A percentile compares a stretch with the other conserved stretches of the same genome.
These are phyloP conservation scores for Odontesthes bonariensis DNA, from an alignment of 2,113 vertebrate species.

Conservation along the genomic window DNA sequence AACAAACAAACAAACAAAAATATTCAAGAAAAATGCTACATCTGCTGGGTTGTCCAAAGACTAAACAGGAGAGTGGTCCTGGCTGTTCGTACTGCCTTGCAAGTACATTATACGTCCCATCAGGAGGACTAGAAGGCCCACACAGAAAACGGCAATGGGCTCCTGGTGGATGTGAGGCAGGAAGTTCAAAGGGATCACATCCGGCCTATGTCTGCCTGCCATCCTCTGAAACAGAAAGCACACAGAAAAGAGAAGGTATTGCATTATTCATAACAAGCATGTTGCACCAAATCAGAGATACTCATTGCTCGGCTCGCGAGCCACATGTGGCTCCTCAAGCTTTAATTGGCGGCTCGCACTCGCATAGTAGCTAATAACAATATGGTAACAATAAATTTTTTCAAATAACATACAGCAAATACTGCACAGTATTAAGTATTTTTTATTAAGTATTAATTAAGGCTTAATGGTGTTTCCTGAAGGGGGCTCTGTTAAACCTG, in stretches of 20 bases:
- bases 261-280: not conserved
- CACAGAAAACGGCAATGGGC: conserved; percentile 68
- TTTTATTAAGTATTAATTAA: no score
- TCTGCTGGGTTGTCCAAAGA: conserved; percentile 73
- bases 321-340: no score
- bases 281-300: no score
- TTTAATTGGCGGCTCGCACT: no score
- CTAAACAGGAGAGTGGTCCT: conserved; percentile 58
- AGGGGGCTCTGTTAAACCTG: no score
- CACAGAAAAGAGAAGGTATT: not conserved
- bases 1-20: conserved; percentile 21
- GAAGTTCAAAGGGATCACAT: conserved; percentile 66
- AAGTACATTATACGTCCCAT: conserved; percentile 75
- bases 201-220: conserved; percentile 65
- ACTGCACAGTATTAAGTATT: no score
- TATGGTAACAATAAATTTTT: no score
- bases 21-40: conserved; percentile 65
- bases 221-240: conserved; percentile 72
- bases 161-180: conserved; percentile 67
- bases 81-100: conserved; percentile 59
- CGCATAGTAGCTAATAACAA: no score
- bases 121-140: conserved; percentile 71
- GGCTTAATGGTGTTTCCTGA: no score
- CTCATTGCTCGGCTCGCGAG: no score
- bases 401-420: no score